A percentile compares a stretch with the other conserved stretches of the same genome.
These are phyloP conservation scores for Kobus ellipsiprymnus DNA, from an alignment of 2,113 vertebrate species.

Conservation along the genomic window DNA sequence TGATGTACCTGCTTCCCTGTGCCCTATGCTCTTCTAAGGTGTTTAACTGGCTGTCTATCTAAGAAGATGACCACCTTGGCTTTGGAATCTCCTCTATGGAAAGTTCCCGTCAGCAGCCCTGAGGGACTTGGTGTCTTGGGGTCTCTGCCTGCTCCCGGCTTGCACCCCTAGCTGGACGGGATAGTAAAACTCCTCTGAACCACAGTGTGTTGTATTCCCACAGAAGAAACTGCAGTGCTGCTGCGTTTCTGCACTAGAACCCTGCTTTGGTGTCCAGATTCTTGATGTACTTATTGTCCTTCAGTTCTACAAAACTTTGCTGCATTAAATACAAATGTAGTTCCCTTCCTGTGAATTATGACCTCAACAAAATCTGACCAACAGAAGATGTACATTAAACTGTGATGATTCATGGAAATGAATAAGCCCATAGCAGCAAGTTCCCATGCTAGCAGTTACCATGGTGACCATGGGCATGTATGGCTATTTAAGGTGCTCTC, in stretches of 20 bases:
- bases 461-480: slow-evolving; percentile 67
- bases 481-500: slow-evolving; percentile 66
- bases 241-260: background rate
- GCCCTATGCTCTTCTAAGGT: background rate
- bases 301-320: background rate
- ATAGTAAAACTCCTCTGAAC: background rate
- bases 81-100: background rate
- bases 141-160: background rate
- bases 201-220: background rate
- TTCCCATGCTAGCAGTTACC: slow-evolving; percentile 64
- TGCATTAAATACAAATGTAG: background rate
- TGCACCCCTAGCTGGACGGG: background rate
- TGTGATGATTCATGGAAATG: background rate
- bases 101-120: background rate
- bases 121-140: background rate
- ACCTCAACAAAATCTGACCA: slow-evolving; percentile 41
- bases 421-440: slow-evolving; percentile 48
- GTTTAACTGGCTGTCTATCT: background rate
- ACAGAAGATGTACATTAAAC: slow-evolving; percentile 50
- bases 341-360: background rate
- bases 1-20: background rate
- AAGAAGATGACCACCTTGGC: background rate
- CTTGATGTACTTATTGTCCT: background rate
- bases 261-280: background rate
- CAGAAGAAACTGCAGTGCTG: background rate